A percentile compares a stretch with the other conserved stretches of the same genome.
These are phyloP conservation scores for Idaea biselata DNA, from an alignment of 2,888 invertebrate species.

Conservation along the genomic window DNA sequence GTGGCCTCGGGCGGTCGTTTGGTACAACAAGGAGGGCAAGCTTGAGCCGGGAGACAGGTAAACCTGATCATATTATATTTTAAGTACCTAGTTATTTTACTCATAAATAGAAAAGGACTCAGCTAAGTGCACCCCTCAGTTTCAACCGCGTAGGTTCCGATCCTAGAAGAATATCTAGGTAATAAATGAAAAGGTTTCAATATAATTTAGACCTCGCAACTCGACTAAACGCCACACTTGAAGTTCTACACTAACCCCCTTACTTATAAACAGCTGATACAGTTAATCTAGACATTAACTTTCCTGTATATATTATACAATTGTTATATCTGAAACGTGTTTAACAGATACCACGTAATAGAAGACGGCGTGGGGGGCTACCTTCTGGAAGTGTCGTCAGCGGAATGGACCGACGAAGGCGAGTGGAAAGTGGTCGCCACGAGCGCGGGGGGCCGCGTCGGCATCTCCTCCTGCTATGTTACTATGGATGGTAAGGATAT, in stretches of 20 bases:
- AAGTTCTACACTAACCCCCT: no score
- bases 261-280: no score
- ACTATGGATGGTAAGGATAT: slow-evolving; percentile 86
- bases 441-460: slow-evolving; percentile 86
- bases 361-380: slow-evolving; percentile 93
- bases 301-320: no score
- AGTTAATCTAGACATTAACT: no score
- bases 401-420: slow-evolving; percentile 91
- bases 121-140: no score
- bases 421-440: slow-evolving; percentile 95
- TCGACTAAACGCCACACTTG: no score
- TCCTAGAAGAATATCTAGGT: no score
- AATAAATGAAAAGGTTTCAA: no score
- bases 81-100: no score
- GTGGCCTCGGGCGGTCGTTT: slow-evolving; percentile 90
- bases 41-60: slow-evolving; percentile 84
- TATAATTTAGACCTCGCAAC: no score
- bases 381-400: slow-evolving; percentile 86
- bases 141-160: background rate
- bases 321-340: no score
- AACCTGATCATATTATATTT: slow-evolving; percentile 4
- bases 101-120: no score
- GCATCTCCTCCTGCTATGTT: slow-evolving; percentile 87
- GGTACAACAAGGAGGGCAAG: slow-evolving; percentile 91
- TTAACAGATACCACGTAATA: slow-evolving; percentile 81